A percentile compares a stretch with the other conserved stretches of the same genome.
phyloP scores from a whole-genome alignment of 2,888 invertebrate genomes.

The Rapana venosa region DNA sequence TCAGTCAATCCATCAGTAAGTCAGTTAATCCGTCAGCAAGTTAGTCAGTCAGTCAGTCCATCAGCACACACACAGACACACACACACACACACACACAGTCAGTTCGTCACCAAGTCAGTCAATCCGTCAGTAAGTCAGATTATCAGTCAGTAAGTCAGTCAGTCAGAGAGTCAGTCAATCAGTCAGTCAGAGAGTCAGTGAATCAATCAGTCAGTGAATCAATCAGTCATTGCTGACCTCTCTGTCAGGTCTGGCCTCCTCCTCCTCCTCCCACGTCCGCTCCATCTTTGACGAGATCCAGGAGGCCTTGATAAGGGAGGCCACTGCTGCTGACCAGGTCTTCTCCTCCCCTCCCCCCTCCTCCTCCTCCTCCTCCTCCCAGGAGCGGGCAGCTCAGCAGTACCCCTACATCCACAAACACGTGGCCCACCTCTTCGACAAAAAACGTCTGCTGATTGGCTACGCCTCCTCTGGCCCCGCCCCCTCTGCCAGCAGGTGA shows the following conservation, averaged over 20 bases:
- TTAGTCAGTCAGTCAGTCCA: too few species aligned
- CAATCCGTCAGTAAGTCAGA: too few species aligned
- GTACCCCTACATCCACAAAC: constrained; percentile 51
- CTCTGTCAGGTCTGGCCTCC: constrained; percentile 24
- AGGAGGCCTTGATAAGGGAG: constrained; percentile 60
- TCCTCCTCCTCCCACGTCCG: constrained; percentile 49
- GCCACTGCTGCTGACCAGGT: constrained; percentile 47
- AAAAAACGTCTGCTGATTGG: constrained; percentile 44
- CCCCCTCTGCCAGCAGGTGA: neutral
- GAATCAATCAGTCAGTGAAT: neutral
- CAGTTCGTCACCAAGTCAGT: too few species aligned
- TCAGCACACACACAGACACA: too few species aligned
- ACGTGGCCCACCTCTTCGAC: constrained; percentile 50
- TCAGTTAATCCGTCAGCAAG: too few species aligned
- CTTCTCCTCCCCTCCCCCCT: neutral
- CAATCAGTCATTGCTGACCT: neutral
- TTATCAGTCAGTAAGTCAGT: too few species aligned
- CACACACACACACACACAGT: too few species aligned
- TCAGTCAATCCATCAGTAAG: too few species aligned
- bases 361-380: neutral
- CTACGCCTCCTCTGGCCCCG: constrained; percentile 15
- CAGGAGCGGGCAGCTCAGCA: constrained; percentile 6
- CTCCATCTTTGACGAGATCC: constrained; percentile 68
- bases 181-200: too few species aligned
- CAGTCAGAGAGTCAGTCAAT: too few species aligned